Evolutionary conservation across 2,888 invertebrate genomes (phyloP), one percentile per base, ranked within the genome.

Genomic region (Harmothoe impar): DNA sequence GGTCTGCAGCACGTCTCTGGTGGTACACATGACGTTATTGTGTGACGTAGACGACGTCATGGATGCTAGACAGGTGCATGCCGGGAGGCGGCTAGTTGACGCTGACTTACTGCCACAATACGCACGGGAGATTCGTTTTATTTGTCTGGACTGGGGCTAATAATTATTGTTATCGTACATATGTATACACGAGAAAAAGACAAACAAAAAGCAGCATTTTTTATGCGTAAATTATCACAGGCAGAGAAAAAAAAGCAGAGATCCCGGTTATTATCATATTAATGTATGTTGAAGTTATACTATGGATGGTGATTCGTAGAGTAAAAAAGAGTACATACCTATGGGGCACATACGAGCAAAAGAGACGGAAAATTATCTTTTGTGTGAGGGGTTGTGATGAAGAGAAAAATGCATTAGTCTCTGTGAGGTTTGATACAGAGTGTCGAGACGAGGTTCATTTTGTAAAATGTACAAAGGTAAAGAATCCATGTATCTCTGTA

Each of bases 311-410:
- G 20, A 62, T 62, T n/a, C 20, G 62, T n/a, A 72, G 20, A 81
- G 72, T 7, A 17, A 23, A 77, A 33, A 5, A 31, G 20, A 81
- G 43, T 10, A 43, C 43, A 43, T 10, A 43, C 10, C 43, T 43
- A 43, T 43, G 43, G 43, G 43, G 43, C 43, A 1, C 25, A 56
- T 86, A 51, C 23, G 86, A 86, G 54, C 86, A 86, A 86, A 86
- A 54, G 86, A 56, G 29, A 29, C 29, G 56, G 52, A 84, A 72
- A 84, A 86, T 54, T 54, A 86, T 86, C 56, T 56, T 86, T 86
- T 86, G 86, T 86, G 86, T 54, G 54, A 86, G 86, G 84, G 84
- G 86, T 86, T 86, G 86, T 86, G 86, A 86, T 54, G 43, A 54
- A 31, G 86, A 86, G 52, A 54, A 86, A 29, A 54, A 33, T 86